Base-by-base conservation (phyloP, 2,888 invertebrate genomes). In the Pandemis corylana region DNA sequence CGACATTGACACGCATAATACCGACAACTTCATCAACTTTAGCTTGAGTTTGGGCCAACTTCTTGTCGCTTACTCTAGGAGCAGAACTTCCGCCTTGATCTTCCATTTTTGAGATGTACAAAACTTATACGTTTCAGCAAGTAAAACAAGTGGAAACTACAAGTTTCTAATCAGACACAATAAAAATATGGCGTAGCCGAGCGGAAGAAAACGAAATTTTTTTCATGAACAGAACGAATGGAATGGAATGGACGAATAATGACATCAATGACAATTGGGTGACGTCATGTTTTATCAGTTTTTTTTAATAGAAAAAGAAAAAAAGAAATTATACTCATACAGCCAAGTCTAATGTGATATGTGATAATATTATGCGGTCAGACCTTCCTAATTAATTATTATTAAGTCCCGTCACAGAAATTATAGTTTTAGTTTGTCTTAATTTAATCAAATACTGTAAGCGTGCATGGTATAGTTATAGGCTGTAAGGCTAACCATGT, bases 1-100 rank as follows among this genome's bases (percentile, higher is more conserved):
- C 99, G 82, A 99, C 99, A 92, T 99, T 99, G 82, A 97, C 97
- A 92, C 97, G 97, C 99, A 99, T 99, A 88, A 99, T 99, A 87
- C 97, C 98, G 85, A 98, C 98, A 82, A 98, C 98, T 90, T 95
- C 95, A 83, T 95, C 94, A 68, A 95, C 95, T 87, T 95, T 87
- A 69, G 95, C 95, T 82, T 95, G 95, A 78, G 95, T 95, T 87
- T 95, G 95, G 66, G 94, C 94, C 81, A 95, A 87, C 77, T 94
- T 93, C 81, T 94, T 95, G 81, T 95, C 95, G 85, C 90, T 92
- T 80, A 94, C 94, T 85, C 92, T 87, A 5, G 94, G 93, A 56
- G 83, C 93, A 77, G 94, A 93, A 82, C 93, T 95, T 82, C 94
- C 92, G 80, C 90, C 90, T 89, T 93, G 94, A 72, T 94, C 94